A percentile compares a stretch with the other conserved stretches of the same genome.
Evolutionary conservation across 2,888 invertebrate species (phyloP).

Genomic region (Caenorhabditis angaria): DNA sequence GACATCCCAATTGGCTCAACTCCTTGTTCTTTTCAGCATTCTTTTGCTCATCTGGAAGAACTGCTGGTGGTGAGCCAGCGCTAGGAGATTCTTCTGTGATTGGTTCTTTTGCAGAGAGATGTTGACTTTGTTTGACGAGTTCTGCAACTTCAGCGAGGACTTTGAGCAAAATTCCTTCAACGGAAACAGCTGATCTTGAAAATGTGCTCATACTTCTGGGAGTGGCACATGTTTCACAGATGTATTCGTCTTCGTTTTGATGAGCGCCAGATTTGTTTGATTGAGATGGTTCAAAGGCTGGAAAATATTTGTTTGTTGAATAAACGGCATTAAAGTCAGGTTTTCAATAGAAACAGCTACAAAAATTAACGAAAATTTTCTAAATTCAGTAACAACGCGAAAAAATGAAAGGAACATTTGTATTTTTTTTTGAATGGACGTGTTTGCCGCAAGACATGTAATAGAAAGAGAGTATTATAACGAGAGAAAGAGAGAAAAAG

Average conservation of each 20-base stretch:
- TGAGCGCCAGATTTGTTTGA: constrained; percentile 10
- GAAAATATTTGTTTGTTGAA: constrained; percentile 6
- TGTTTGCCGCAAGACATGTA: no score
- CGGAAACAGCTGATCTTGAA: constrained; percentile 64
- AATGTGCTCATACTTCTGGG: constrained; percentile 64
- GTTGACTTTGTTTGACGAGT: constrained; percentile 56
- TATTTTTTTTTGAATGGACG: no score
- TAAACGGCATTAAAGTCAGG: not conserved
- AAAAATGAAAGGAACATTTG: no score
- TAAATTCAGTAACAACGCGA: no score
- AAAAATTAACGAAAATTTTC: no score
- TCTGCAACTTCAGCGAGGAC: constrained; percentile 52
- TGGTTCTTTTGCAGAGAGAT: constrained; percentile 61
- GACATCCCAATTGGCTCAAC: constrained; percentile 42
- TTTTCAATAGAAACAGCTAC: no score
- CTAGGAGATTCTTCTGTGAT: constrained; percentile 68
- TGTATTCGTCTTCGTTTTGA: constrained; percentile 70
- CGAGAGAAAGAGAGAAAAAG: no score
- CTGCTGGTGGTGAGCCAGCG: constrained; percentile 48
- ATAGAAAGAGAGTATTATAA: no score
- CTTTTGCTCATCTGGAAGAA: constrained; percentile 32
- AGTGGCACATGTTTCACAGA: constrained; percentile 67
- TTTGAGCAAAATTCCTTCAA: constrained; percentile 60
- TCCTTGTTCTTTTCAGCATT: constrained; percentile 30
- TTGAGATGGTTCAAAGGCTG: constrained; percentile 27